Conservation (phyloP, 2,888 invertebrate genomes). For the Stegophylla sp. region DNA sequence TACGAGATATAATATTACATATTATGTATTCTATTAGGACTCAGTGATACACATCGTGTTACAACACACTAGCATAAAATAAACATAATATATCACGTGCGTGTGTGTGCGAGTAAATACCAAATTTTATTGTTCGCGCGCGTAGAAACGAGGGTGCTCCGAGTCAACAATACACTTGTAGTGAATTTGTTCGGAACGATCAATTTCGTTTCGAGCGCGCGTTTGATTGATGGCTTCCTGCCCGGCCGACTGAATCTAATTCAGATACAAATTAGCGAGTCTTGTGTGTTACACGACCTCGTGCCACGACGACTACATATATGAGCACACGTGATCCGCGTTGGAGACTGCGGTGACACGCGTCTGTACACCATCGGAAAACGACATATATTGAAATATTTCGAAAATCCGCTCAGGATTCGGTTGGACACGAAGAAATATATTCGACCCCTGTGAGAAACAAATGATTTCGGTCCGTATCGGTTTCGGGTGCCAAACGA, state of each 20-base stretch:
- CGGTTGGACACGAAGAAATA: no score
- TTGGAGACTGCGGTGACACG: no score
- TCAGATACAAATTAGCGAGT: constrained; percentile 22
- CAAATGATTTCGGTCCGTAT: no score
- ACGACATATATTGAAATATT: no score
- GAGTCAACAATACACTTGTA: constrained; percentile 15
- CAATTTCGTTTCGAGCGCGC: constrained; percentile 30
- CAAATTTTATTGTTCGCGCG: neutral
- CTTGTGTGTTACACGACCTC: no score
- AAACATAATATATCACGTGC: neutral
- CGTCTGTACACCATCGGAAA: no score
- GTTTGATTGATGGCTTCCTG: constrained; percentile 54
- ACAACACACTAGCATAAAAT: neutral
- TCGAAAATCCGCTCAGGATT: no score
- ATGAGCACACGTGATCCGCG: neutral
- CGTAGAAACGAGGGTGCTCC: neutral
- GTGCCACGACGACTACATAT: no score
- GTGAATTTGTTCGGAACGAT: constrained; percentile 38
- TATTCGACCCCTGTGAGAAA: no score
- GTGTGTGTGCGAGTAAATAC: neutral
- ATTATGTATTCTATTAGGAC: no score
- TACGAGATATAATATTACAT: neutral
- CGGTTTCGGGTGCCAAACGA: no score
- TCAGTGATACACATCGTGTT: neutral
- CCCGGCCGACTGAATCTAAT: constrained; percentile 15